Percentiles rank a stretch among this genome's conserved stretches.
These are phyloP conservation scores for Zygogramma bicolorata DNA, from an alignment of 2,888 invertebrate genomes.

Conservation along the genomic window DNA sequence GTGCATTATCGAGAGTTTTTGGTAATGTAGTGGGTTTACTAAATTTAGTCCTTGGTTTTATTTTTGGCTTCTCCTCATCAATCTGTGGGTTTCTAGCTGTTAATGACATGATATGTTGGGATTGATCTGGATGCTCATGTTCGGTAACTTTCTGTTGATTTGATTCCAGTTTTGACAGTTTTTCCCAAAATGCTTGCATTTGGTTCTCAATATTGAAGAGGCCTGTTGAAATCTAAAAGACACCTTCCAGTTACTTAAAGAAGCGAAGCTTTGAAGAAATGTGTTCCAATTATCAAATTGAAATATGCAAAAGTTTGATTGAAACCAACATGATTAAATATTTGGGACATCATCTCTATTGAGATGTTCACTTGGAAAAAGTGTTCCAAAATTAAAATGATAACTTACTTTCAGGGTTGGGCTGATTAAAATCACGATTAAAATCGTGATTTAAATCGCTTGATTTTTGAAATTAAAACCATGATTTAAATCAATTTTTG, in stretches of 20 bases:
- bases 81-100: not conserved
- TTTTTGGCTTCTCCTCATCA: slow-evolving; percentile 39
- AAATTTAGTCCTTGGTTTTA: slow-evolving; percentile 47
- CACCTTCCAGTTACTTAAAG: not conserved
- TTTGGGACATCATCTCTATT: not conserved
- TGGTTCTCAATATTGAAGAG: slow-evolving; percentile 61
- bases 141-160: slow-evolving; percentile 30
- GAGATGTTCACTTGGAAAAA: too few relatives aligned
- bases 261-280: too few relatives aligned
- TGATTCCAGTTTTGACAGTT: slow-evolving; percentile 58
- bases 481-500: too few relatives aligned
- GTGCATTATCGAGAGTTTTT: slow-evolving; percentile 5
- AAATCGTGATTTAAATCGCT: too few relatives aligned
- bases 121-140: not conserved
- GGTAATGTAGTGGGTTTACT: slow-evolving; percentile 29
- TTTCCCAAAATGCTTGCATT: slow-evolving; percentile 62
- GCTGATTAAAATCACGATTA: too few relatives aligned
- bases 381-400: too few relatives aligned
- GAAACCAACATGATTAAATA: too few relatives aligned
- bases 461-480: too few relatives aligned
- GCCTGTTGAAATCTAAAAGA: slow-evolving; percentile 56
- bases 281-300: too few relatives aligned
- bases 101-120: too few relatives aligned
- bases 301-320: too few relatives aligned
- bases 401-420: slow-evolving; percentile 47